A percentile compares a stretch with the other conserved stretches of the same genome.
phyloP scores from a whole-genome alignment of 2,888 invertebrate species.

The Torymus tubicola region DNA sequence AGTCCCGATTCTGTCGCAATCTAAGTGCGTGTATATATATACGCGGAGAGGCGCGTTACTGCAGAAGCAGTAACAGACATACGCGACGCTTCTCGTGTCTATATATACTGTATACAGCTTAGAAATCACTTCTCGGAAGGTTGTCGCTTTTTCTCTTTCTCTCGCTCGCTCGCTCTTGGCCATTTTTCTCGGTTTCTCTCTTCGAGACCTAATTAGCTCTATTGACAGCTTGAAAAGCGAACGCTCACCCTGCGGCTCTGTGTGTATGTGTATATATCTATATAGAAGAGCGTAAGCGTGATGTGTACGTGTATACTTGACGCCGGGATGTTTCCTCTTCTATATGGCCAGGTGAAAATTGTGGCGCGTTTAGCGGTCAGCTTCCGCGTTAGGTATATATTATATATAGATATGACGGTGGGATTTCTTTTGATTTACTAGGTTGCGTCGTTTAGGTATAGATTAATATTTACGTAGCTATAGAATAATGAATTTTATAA shows the following conservation, averaged over 20 bases:
- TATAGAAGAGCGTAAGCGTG: no score
- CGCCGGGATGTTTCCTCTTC: neutral
- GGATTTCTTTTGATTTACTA: no score
- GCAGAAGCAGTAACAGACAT: neutral
- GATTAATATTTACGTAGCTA: no score
- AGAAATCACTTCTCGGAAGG: conserved; percentile 47
- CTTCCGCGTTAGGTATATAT: no score
- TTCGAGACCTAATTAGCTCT: conserved; percentile 34
- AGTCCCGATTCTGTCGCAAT: conserved; percentile 47
- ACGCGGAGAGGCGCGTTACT: conserved; percentile 19
- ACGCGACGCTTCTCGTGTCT: no score
- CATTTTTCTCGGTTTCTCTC: conserved; percentile 32
- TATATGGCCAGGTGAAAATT: conserved; percentile 9
- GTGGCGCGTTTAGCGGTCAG: no score
- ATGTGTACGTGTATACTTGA: no score
- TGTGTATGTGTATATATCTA: no score
- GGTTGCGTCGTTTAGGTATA: no score
- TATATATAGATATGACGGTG: no score
- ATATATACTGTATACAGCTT: neutral
- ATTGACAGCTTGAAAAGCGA: conserved; percentile 43
- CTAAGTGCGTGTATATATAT: no score
- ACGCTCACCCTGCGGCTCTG: conserved; percentile 1
- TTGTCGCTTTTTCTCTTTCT: neutral
- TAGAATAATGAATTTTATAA: no score
- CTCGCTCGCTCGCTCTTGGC: conserved; percentile 21